Percentiles rank a stretch among this genome's conserved stretches.
Evolutionary conservation across 2,888 invertebrate species (phyloP).

Genomic region (Coleophora deauratella): DNA sequence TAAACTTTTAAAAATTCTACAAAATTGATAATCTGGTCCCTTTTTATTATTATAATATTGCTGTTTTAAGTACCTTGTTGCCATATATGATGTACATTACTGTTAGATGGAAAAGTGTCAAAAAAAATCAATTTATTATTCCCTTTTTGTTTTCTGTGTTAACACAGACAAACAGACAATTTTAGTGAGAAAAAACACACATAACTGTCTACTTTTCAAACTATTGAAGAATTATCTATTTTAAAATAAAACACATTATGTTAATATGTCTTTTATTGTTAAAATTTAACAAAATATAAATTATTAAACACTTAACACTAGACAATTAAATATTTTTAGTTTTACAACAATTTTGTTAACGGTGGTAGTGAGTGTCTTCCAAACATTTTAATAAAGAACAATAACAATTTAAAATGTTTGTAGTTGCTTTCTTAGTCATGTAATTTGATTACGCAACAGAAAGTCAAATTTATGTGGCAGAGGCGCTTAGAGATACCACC

Average conservation of each 20-base stretch:
- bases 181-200: too few relatives aligned
- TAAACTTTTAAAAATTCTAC: too few relatives aligned
- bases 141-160: too few relatives aligned
- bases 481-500: conserved; percentile 24
- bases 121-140: too few relatives aligned
- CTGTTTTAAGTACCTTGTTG: too few relatives aligned
- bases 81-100: too few relatives aligned
- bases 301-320: conserved; percentile 55
- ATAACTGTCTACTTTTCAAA: too few relatives aligned
- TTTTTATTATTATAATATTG: too few relatives aligned
- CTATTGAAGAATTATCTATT: too few relatives aligned
- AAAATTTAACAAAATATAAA: conserved; percentile 67
- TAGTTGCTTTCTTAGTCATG: conserved; percentile 38
- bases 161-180: too few relatives aligned
- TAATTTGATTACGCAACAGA: conserved; percentile 58
- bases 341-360: conserved; percentile 37
- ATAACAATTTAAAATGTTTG: conserved; percentile 13
- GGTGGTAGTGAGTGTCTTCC: conserved; percentile 34
- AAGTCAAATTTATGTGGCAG: conserved; percentile 25
- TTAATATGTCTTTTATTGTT: conserved; percentile 68
- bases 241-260: conserved; percentile 12
- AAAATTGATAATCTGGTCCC: too few relatives aligned
- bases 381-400: conserved; percentile 14
- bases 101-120: too few relatives aligned
- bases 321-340: conserved; percentile 42